Base-by-base conservation (phyloP, 1,140 invertebrate species). In the Listronotus bonariensis region DNA sequence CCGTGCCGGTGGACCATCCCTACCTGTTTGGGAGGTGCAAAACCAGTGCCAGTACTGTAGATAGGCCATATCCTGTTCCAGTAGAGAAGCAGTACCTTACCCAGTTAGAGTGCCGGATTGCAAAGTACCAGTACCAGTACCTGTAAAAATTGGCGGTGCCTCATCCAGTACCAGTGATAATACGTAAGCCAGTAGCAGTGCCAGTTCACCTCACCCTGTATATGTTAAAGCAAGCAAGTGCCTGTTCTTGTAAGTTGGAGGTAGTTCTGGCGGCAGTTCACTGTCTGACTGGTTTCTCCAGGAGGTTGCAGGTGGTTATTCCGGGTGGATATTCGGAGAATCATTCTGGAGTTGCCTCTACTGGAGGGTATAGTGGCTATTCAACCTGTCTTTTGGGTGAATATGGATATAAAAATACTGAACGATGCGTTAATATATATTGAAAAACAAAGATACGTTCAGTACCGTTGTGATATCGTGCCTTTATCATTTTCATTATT, bases 61-160 rank as follows among this genome's bases (percentile, higher is more conserved):
- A 48, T 71, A 74, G 4, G 71, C 73, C 61, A 12, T 51, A 65
- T 15, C 55, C 61, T 46, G 55, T 65, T 2, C 61, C 55, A 14
- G 61, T 68, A 17, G 20, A 46, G 15, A 43, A 60, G 17, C 58
- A 60, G 46, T 40, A 60, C 48, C 20, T 51, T 62, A 34, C 17
- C 58, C 15, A 52, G 58, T 67, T 56, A 52, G 52, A 31, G 57
- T 61, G 5, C 64, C 64, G 5, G 56, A 60, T n/a, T n/a, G n/a
- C 40, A 66, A 66, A 66, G 56, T 60, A 20, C 40, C 64, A 54
- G 64, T 66, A 3, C 56, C 64, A 41, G 58, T 49, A 53, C 80
- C 80, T 15, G 79, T 82, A 1, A 80, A 81, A 53, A 72, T 84
- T 10, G 2, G 71, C 76, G 0, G 81, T 80, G 69, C 83, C 83